Conservation (phyloP, 2,888 invertebrate genomes). For the Acanthacorydalis orientalis region DNA sequence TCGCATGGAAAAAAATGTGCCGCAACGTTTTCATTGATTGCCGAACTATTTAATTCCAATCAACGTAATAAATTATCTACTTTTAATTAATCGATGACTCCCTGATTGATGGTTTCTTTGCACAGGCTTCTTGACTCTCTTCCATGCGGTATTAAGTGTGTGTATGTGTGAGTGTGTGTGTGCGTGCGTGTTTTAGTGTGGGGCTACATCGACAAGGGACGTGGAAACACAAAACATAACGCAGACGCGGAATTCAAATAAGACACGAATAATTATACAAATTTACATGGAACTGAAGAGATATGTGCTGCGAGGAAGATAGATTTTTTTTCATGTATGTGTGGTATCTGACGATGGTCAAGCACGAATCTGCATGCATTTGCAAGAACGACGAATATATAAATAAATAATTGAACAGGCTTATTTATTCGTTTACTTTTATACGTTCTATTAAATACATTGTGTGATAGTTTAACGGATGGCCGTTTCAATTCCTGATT, state of each 20-base stretch:
- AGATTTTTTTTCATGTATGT: no score
- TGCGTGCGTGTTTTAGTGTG: not conserved
- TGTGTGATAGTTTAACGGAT: no score
- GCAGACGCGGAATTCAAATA: not conserved
- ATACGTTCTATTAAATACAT: no score
- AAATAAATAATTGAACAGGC: not conserved
- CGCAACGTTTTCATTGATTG: not conserved
- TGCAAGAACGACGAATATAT: not conserved
- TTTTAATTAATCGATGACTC: slow-evolving; percentile 24
- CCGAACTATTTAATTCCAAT: slow-evolving; percentile 16
- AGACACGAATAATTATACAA: not conserved
- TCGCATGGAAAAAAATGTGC: not conserved
- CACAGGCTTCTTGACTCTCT: slow-evolving; percentile 4
- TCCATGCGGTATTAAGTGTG: no score
- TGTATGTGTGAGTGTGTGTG: no score
- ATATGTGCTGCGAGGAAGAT: not conserved
- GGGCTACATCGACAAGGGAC: not conserved
- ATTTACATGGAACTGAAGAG: not conserved
- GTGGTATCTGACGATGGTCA: not conserved
- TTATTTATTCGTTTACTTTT: not conserved
- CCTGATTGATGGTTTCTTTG: slow-evolving; percentile 7
- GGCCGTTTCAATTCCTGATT: no score
- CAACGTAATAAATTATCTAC: slow-evolving; percentile 30
- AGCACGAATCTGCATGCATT: not conserved
- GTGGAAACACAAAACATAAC: not conserved